phyloP scores from a whole-genome alignment of 2,797 vertebrate genomes.

The Galago senegalensis region DNA sequence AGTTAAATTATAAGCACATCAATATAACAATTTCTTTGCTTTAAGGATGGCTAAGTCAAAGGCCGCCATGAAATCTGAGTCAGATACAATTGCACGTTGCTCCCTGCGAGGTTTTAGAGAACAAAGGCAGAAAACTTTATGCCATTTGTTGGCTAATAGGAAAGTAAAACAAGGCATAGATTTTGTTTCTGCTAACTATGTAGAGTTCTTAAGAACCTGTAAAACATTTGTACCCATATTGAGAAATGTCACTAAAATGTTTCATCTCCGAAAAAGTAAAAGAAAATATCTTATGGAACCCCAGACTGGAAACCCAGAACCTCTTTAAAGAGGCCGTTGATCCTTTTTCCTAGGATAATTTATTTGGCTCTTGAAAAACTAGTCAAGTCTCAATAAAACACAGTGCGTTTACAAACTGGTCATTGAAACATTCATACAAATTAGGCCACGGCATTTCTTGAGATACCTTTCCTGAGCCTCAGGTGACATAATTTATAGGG shows the following conservation, averaged over 20 bases:
- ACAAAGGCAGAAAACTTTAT: background rate
- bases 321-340: background rate
- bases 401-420: constrained; percentile 8
- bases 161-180: background rate
- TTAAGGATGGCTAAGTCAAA: background rate
- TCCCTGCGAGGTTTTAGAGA: constrained; percentile 1
- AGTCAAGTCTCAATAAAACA: background rate
- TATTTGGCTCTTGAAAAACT: background rate
- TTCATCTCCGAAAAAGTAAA: constrained; percentile 44
- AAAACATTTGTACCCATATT: background rate
- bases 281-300: background rate
- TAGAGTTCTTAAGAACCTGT: background rate
- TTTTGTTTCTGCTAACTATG: constrained; percentile 13
- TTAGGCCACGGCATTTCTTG: background rate
- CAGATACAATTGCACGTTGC: background rate
- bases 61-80: background rate
- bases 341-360: background rate
- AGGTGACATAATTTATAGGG: constrained; percentile 32
- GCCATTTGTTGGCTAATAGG: background rate
- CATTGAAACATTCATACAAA: background rate
- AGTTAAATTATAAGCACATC: background rate
- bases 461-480: background rate
- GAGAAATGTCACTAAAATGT: constrained; percentile 33
- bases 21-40: background rate
- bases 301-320: background rate